Base-by-base conservation (phyloP, 2,113 vertebrate genomes). In the Muntiacus reevesi region DNA sequence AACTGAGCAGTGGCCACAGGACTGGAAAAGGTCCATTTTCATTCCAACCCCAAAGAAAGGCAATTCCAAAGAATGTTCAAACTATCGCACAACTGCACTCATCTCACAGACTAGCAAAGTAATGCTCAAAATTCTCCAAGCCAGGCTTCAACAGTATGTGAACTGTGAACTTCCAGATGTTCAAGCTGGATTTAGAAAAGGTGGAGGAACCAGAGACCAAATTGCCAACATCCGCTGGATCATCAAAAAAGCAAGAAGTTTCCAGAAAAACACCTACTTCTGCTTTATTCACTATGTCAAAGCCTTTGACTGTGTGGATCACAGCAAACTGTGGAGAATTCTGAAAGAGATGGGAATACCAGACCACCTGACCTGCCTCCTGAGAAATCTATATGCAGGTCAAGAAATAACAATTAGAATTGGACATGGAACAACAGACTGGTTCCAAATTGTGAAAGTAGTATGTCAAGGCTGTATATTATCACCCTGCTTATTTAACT, bases 391-490 rank as follows among this genome's bases (percentile, higher is more conserved):
- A n/a, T 71, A 71, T 36, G 64, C n/a, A 71, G 17, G 64, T 71
- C 64, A 71, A 21, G 64, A 71, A 36, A 9, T n/a, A 71, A 71
- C 64, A 71, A 9, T 71, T 36, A 71, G 8, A 71, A 36, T n/a
- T 71, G 33, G 17, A 36, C n/a, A 10, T 36, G 64, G 17, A 36
- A 36, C 17, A 71, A 36, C n/a, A 36, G 33, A 71, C 64, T 71
- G 8, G n/a, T 71, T 71, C n/a, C 64, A 71, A 71, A 36, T 36
- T 36, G 64, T n/a, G 33, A 71, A 71, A 71, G n/a, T n/a, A 36
- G 64, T 11, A 71, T 0, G 0, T 71, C n/a, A 71, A 21, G 17
- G n/a, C n/a, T 36, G 3, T 71, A 5, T 71, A 71, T 36, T 36
- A 9, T 71, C 64, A 71, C 64, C n/a, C 17, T 71, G n/a, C n/a